Conservation (phyloP, 2,113 vertebrate species). For the Lophura nycthemera region DNA sequence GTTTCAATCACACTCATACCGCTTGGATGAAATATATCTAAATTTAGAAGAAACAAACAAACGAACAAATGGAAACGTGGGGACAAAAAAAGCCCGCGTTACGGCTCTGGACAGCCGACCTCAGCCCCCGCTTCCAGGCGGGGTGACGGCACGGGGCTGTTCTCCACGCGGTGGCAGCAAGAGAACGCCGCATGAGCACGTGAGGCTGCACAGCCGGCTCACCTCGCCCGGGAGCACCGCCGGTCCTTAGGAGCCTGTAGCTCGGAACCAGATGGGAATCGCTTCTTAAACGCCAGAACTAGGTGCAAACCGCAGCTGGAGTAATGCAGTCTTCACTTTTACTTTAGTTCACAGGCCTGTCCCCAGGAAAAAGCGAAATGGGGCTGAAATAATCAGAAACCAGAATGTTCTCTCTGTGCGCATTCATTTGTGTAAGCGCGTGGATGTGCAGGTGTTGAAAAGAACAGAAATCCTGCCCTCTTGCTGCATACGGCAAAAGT, state of each 20-base stretch:
- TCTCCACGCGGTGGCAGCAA: conserved; percentile 48
- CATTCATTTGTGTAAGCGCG: background rate
- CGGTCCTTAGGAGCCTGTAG: background rate
- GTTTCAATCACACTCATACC: background rate
- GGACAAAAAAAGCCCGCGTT: background rate
- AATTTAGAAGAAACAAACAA: background rate
- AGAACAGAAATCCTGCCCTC: background rate
- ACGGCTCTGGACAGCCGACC: background rate
- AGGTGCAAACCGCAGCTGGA: background rate
- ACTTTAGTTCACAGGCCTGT: background rate
- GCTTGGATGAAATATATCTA: background rate
- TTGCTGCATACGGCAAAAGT: background rate
- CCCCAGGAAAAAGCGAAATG: background rate
- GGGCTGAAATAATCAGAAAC: background rate
- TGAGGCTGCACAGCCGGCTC: background rate
- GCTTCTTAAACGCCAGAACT: background rate
- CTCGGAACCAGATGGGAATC: background rate
- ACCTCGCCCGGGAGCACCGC: background rate
- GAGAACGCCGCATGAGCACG: background rate
- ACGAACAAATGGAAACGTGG: background rate
- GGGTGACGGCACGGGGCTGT: background rate
- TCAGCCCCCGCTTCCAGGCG: background rate
- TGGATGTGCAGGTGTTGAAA: background rate
- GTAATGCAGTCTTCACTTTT: background rate
- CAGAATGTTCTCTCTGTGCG: background rate